phyloP scores from a whole-genome alignment of 2,888 invertebrate genomes.

The Scaptodrosophila latifasciaeformis region DNA sequence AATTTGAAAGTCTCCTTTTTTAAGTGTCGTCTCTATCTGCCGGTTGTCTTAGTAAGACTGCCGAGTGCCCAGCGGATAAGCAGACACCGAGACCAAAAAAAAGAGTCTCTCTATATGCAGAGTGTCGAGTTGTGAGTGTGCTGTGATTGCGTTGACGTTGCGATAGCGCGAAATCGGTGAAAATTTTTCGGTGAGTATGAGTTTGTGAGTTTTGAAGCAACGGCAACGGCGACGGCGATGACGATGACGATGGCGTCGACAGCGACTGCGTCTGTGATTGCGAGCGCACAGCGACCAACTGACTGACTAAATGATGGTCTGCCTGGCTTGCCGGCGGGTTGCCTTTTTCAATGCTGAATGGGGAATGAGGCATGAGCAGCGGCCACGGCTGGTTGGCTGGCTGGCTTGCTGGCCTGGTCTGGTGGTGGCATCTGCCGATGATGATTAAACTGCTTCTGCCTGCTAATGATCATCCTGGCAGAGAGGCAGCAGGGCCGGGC shows the following conservation, averaged over 20 bases:
- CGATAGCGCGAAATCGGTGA: not conserved
- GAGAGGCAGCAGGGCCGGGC: too few relatives aligned
- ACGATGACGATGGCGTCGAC: constrained; percentile 31
- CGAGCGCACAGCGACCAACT: constrained; percentile 51
- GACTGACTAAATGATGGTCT: constrained; percentile 41
- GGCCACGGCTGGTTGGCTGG: constrained; percentile 36
- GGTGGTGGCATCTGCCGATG: constrained; percentile 17
- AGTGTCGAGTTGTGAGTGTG: not conserved
- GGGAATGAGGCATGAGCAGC: constrained; percentile 5
- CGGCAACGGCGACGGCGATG: constrained; percentile 29
- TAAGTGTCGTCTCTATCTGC: constrained; percentile 73
- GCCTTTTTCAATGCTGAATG: too few relatives aligned
- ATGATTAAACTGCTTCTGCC: constrained; percentile 6
- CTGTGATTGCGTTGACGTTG: constrained; percentile 7
- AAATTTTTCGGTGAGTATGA: not conserved
- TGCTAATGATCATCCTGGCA: constrained; percentile 27
- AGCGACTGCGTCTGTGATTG: constrained; percentile 33
- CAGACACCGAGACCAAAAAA: constrained; percentile 40
- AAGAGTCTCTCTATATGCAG: not conserved
- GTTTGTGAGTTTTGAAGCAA: constrained; percentile 8
- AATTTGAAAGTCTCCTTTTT: constrained; percentile 2
- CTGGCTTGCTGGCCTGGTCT: constrained; percentile 11
- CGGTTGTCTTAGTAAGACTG: constrained; percentile 74
- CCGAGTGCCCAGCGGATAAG: constrained; percentile 60
- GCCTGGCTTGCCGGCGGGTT: not conserved